Evolutionary conservation across 2,888 invertebrate species (phyloP).

Genomic region (Tupiocoris notatus): DNA sequence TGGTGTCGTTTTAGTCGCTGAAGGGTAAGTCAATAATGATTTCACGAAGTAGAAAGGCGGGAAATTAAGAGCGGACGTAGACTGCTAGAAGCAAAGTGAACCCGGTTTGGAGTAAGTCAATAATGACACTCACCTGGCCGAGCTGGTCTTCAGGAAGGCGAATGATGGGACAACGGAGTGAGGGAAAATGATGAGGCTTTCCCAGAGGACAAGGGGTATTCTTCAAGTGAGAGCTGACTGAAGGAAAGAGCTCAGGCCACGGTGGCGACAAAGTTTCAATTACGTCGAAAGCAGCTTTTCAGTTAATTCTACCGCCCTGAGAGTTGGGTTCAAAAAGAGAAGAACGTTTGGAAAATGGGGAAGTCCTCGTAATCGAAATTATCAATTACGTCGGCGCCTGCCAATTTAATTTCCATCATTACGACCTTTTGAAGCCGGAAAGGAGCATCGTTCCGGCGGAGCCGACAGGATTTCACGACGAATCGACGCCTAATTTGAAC

Average conservation of each 20-base stretch:
- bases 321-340: too few relatives aligned
- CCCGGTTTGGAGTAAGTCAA: background rate
- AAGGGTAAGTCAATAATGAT: background rate
- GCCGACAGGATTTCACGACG: too few relatives aligned
- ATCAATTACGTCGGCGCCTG: background rate
- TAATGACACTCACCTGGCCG: background rate
- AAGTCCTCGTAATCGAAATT: background rate
- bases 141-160: background rate
- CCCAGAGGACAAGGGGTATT: background rate
- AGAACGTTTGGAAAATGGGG: background rate
- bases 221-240: background rate
- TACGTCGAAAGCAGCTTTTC: background rate
- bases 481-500: too few relatives aligned
- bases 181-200: background rate
- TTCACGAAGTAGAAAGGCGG: background rate
- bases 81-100: background rate
- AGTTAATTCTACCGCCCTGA: background rate
- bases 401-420: background rate
- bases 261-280: background rate
- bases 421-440: too few relatives aligned
- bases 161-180: background rate
- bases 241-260: background rate
- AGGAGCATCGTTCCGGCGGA: too few relatives aligned
- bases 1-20: background rate
- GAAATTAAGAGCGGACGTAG: background rate